Base-by-base conservation (phyloP, 2,797 vertebrate genomes). In the Esox lucius region DNA sequence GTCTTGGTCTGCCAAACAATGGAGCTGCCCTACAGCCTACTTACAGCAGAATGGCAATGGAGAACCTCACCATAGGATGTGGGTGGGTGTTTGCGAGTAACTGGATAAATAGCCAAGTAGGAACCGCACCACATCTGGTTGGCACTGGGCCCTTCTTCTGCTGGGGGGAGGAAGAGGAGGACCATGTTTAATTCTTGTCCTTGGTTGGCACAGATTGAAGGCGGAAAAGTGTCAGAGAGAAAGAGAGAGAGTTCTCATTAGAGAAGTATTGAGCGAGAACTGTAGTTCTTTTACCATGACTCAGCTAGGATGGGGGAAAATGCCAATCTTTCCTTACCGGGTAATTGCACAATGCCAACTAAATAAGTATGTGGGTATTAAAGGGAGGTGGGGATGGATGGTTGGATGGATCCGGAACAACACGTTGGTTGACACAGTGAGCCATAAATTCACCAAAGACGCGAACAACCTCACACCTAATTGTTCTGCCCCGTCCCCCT, bases 61-160 rank as follows among this genome's bases (percentile, higher is more conserved):
- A 15, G 73, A 59, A 39, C 73, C 80, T 79, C 78, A 76, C 71
- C 65, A 79, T 22, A 22, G n/a, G 6, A 56, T 59, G 22, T 24
- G 56, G 16, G 8, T 59, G n/a, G 1, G 56, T 11, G 56, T 24
- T 5, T 64, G 62, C 85, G 84, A 90, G 84, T 85, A 87, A 91
- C 74, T 84, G 73, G 86, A 88, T 87, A 78, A 82, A 87, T 89
- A 78, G 83, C 78, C 46, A 62, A 68, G 65, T 26, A 35, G 49
- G 31, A 71, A n/a, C 31, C 16, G 88, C 90, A 85, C 89, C 79
- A 88, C 84, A 86, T 86, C 80, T 71, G 70, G 73, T 85, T 87
- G 86, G 88, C 86, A 80, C 72, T 46, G 71, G 59, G 74, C 67
- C 17, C 11, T 24, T 89, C 70, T 46, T 39, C 35, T 39, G 35